phyloP scores from a whole-genome alignment of 2,113 vertebrate species.

The Hydropotes inermis region DNA sequence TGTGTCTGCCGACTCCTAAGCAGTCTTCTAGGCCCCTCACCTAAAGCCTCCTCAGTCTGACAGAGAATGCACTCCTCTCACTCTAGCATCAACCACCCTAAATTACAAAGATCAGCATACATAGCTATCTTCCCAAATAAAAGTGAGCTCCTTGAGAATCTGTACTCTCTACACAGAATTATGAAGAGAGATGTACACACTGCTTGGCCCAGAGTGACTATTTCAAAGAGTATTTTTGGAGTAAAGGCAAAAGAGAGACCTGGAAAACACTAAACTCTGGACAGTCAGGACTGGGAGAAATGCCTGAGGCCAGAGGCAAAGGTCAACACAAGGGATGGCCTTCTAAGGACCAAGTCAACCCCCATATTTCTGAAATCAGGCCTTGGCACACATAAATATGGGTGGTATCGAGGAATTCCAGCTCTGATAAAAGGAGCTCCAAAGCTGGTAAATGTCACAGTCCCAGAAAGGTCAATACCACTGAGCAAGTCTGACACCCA shows the following conservation, averaged over 20 bases:
- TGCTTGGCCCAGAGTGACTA: not conserved
- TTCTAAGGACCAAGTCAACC: not conserved
- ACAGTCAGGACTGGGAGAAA: not conserved
- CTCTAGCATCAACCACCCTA: not conserved
- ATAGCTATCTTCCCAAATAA: not conserved
- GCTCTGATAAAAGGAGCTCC: not conserved
- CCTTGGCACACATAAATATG: not conserved
- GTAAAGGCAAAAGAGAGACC: not conserved
- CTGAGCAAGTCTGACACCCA: not conserved
- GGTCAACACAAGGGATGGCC: not conserved
- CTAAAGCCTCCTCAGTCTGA: not conserved
- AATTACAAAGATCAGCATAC: not conserved
- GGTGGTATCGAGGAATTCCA: not conserved
- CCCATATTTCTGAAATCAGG: not conserved
- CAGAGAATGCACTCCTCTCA: not conserved
- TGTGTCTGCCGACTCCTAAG: not conserved
- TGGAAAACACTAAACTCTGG: not conserved
- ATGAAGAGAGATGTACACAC: not conserved
- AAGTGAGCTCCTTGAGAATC: not conserved
- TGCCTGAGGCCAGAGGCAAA: not conserved
- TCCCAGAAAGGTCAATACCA: not conserved
- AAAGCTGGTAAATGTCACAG: not conserved
- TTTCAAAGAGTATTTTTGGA: not conserved
- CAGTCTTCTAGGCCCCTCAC: not conserved
- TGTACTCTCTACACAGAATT: not conserved